These are phyloP conservation scores for Penaeus indicus DNA, from an alignment of 1,140 invertebrate species.

Conservation along the genomic window DNA sequence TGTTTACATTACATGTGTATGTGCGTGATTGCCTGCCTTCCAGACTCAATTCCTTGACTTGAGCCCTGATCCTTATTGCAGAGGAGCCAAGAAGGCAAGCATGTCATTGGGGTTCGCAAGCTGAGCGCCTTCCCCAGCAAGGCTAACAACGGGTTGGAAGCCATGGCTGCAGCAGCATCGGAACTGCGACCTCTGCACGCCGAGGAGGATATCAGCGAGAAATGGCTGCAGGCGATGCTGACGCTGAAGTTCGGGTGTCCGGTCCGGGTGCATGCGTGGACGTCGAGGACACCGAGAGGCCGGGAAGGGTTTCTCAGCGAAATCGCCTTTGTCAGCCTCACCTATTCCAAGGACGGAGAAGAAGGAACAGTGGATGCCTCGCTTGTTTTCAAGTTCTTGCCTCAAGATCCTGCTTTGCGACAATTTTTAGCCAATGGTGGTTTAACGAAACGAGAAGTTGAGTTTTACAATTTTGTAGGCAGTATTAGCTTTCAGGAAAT, in stretches of 20 bases:
- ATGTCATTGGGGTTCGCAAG: no score
- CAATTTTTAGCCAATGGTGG: slow-evolving; percentile 33
- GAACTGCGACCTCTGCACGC: no score
- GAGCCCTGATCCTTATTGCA: no score
- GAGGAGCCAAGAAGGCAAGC: no score
- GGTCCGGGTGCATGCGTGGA: slow-evolving; percentile 22
- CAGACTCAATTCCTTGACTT: no score
- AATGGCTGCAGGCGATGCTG: slow-evolving; percentile 47
- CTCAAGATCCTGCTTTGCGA: slow-evolving; percentile 10
- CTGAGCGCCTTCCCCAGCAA: no score
- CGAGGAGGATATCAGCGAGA: slow-evolving; percentile 13
- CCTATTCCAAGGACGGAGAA: not conserved
- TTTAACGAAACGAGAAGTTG: slow-evolving; percentile 40
- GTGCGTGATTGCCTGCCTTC: no score
- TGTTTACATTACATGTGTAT: no score
- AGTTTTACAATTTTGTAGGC: slow-evolving; percentile 38
- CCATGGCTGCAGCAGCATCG: no score
- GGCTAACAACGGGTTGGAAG: no score
- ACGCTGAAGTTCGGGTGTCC: not conserved
- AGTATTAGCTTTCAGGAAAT: slow-evolving; percentile 18
- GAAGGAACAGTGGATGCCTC: not conserved
- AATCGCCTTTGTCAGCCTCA: slow-evolving; percentile 42
- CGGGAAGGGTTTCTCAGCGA: slow-evolving; percentile 55
- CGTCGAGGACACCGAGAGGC: slow-evolving; percentile 9
- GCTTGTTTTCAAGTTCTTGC: slow-evolving; percentile 53